Conservation (phyloP, 2,888 invertebrate species). For the Sphinx pinastri region DNA sequence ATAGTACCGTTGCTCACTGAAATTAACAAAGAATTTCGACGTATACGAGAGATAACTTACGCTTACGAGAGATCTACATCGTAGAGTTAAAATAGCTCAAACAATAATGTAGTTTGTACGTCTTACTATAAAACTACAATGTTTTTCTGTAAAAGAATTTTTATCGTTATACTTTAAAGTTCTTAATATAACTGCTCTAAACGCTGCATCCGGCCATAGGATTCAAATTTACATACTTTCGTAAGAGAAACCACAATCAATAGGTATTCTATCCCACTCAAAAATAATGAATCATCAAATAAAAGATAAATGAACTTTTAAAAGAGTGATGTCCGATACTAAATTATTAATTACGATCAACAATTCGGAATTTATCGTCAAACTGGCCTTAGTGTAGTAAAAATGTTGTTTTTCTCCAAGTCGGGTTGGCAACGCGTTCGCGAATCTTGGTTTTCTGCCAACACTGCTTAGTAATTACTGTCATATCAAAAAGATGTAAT, state of each 20-base stretch:
- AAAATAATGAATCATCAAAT: slow-evolving; percentile 17
- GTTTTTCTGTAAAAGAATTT: no score
- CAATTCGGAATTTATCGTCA: not conserved
- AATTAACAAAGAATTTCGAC: no score
- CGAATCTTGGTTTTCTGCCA: slow-evolving; percentile 23
- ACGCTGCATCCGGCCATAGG: no score
- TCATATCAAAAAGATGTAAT: slow-evolving; percentile 27
- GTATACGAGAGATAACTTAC: no score
- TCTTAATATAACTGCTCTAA: no score
- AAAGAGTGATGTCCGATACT: slow-evolving; percentile 15
- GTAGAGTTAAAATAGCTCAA: no score
- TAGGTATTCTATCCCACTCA: not conserved
- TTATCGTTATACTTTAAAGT: no score
- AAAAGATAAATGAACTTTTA: slow-evolving; percentile 14
- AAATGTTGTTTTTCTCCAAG: slow-evolving; percentile 33
- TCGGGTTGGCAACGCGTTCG: slow-evolving; percentile 31
- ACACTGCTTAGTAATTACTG: slow-evolving; percentile 25
- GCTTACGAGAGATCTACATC: no score
- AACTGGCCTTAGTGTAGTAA: slow-evolving; percentile 33
- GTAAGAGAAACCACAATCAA: not conserved
- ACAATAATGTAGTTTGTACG: no score
- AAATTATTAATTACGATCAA: slow-evolving; percentile 24
- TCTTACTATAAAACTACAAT: no score
- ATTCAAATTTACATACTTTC: not conserved
- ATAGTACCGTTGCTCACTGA: no score